Conservation (phyloP, 2,113 vertebrate species). For the Erpornis zantholeuca region DNA sequence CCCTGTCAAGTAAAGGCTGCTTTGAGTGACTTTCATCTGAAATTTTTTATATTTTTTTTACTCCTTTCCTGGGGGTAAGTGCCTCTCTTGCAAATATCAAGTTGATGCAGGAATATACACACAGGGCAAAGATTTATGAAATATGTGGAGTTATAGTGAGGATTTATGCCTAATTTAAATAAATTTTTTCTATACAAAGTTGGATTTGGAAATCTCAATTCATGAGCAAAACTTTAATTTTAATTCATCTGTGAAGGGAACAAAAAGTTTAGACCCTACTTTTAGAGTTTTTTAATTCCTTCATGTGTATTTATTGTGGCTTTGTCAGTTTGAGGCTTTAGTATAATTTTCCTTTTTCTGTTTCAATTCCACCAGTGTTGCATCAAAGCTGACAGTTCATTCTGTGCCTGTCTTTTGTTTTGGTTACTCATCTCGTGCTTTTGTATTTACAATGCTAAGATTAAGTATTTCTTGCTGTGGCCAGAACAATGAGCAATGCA, state of each 20-base stretch:
- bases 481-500: not conserved
- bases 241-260: not conserved
- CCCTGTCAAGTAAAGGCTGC: not conserved
- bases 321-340: not conserved
- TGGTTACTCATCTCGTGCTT: not conserved
- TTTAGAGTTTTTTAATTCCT: not conserved
- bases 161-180: not conserved
- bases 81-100: not conserved
- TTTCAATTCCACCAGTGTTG: not conserved
- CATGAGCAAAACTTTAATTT: not conserved
- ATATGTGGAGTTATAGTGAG: not conserved
- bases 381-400: not conserved
- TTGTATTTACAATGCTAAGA: not conserved
- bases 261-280: not conserved
- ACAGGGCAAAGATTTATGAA: not conserved
- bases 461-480: not conserved
- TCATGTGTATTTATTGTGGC: rapidly evolving
- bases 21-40: not conserved
- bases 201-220: not conserved
- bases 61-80: not conserved
- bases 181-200: not conserved
- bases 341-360: not conserved
- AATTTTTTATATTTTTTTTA: not conserved
- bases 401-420: not conserved
- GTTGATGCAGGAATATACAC: rapidly evolving